A percentile compares a stretch with the other conserved stretches of the same genome.
These are phyloP conservation scores for Pipistrellus kuhlii DNA, from an alignment of 2,797 vertebrate genomes.

Conservation along the genomic window DNA sequence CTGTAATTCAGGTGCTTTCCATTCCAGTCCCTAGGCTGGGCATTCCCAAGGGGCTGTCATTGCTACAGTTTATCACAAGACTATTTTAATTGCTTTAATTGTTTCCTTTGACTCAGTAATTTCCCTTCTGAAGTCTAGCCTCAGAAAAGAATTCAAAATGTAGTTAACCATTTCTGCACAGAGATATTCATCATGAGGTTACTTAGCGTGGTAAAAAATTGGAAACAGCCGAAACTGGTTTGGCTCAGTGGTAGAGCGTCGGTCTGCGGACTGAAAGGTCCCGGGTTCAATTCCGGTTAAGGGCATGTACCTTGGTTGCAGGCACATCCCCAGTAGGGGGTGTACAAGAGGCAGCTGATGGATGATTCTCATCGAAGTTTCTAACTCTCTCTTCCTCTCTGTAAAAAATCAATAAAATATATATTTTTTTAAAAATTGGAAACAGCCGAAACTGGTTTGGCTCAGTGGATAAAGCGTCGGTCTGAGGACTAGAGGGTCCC, in stretches of 20 bases:
- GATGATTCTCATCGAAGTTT: too few species aligned
- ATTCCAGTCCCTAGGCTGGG: not conserved
- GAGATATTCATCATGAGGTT: not conserved
- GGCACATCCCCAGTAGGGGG: too few species aligned
- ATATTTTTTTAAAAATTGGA: not conserved
- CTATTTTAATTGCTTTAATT: not conserved
- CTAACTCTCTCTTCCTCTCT: too few species aligned
- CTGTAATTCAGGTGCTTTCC: not conserved
- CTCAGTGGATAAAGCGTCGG: too few species aligned
- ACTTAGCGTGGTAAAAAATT: not conserved
- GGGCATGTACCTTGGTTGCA: too few species aligned
- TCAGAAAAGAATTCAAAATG: not conserved
- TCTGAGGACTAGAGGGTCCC: too few species aligned
- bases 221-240: not conserved
- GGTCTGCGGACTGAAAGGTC: too few species aligned
- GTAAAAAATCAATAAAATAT: too few species aligned
- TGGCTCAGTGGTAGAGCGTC: too few species aligned
- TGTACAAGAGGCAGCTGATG: too few species aligned
- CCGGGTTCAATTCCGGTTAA: too few species aligned
- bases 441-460: not conserved
- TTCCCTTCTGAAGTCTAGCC: not conserved
- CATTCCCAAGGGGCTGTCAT: not conserved
- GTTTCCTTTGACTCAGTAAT: not conserved
- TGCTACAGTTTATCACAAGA: not conserved
- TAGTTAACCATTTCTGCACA: not conserved